Percentiles rank a stretch among this genome's conserved stretches.
Evolutionary conservation across 2,113 vertebrate species (phyloP).

Genomic region (Drymodes brunneopygia): DNA sequence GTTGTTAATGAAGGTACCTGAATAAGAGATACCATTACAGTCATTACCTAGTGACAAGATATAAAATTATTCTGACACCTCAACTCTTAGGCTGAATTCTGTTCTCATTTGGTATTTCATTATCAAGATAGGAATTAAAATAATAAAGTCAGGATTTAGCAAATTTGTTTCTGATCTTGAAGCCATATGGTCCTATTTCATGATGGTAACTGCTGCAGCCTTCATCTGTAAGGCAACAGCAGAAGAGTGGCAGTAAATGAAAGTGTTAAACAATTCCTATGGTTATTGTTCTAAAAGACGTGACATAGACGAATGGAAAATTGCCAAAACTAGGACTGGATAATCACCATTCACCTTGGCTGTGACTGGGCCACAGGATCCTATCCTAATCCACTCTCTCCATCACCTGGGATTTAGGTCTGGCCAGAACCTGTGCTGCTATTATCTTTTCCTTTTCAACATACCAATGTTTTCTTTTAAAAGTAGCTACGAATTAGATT

Average conservation of each 20-base stretch:
- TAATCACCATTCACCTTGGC: not conserved
- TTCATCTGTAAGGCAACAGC: not conserved
- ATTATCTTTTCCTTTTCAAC: not conserved
- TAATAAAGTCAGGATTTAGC: not conserved
- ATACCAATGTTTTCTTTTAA: not conserved
- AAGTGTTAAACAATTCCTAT: not conserved
- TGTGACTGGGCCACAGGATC: not conserved
- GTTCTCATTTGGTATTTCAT: not conserved
- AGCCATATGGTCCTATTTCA: not conserved
- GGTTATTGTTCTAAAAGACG: not conserved
- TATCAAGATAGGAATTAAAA: not conserved
- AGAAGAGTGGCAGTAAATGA: not conserved
- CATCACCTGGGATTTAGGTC: not conserved
- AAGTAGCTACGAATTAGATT: not conserved
- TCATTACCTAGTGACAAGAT: conserved; percentile 22
- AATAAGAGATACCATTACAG: conserved; percentile 22
- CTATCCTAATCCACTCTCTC: not conserved
- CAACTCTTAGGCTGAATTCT: not conserved
- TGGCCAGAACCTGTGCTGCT: not conserved
- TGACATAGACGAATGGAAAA: not conserved
- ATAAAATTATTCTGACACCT: conserved; percentile 23
- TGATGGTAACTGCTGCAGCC: not conserved
- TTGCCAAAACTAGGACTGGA: not conserved
- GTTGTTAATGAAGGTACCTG: not conserved
- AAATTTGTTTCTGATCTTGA: conserved; percentile 11